Conservation (phyloP, 2,888 invertebrate species). For the Synergus umbraculus region DNA sequence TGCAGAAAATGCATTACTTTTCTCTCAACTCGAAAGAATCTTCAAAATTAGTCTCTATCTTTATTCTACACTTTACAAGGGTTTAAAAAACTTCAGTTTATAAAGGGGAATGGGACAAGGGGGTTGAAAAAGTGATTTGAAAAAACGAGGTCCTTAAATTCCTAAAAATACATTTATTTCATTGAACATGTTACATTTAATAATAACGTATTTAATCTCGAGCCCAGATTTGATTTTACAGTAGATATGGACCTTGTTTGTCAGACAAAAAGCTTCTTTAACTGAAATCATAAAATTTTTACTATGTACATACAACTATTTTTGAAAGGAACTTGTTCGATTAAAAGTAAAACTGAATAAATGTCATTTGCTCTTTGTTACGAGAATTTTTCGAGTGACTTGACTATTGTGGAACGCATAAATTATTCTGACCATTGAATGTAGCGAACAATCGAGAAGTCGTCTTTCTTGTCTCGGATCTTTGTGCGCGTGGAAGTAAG, state of each 20-base stretch:
- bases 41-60: not conserved
- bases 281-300: too few relatives aligned
- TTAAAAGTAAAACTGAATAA: not conserved
- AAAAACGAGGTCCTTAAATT: too few relatives aligned
- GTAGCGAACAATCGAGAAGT: slow-evolving; percentile 5
- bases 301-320: too few relatives aligned
- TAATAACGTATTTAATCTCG: too few relatives aligned
- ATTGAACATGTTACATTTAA: too few relatives aligned
- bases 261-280: too few relatives aligned
- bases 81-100: not conserved
- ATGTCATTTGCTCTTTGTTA: not conserved
- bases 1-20: slow-evolving; percentile 47
- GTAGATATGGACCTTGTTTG: too few relatives aligned
- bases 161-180: too few relatives aligned
- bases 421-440: not conserved
- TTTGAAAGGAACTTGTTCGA: too few relatives aligned
- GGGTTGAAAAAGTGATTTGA: too few relatives aligned
- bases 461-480: slow-evolving; percentile 18
- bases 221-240: too few relatives aligned
- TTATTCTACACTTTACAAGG: not conserved
- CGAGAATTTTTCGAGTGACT: not conserved
- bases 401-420: not conserved
- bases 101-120: too few relatives aligned
- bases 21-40: not conserved
- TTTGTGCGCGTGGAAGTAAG: slow-evolving; percentile 48